Conservation (phyloP, 2,797 vertebrate genomes). For the Sebastiscus tertius region DNA sequence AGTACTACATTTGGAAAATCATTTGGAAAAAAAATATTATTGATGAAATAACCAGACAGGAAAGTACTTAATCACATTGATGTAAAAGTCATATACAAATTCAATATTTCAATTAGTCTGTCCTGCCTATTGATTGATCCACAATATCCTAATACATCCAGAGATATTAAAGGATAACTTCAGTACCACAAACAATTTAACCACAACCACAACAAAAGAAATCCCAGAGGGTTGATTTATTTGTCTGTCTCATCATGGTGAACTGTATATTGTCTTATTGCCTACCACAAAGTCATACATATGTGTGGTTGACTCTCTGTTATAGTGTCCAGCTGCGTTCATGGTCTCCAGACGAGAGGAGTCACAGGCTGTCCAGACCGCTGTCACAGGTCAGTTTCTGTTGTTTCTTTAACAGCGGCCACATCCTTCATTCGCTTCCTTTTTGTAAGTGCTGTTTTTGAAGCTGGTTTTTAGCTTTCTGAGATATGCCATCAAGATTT, state of each 20-base stretch:
- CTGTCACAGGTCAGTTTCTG: conserved; percentile 81
- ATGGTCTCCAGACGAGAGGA: conserved; percentile 84
- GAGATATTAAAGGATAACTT: neutral
- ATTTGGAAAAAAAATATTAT: neutral
- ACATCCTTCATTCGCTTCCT: neutral
- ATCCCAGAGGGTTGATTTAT: neutral
- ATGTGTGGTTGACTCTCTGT: conserved; percentile 1
- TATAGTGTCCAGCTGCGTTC: conserved; percentile 77
- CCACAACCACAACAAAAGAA: neutral
- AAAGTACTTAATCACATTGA: neutral
- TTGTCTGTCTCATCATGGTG: neutral
- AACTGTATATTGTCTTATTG: neutral
- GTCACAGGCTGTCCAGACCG: conserved; percentile 75
- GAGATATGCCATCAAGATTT: neutral
- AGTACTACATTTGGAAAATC: neutral
- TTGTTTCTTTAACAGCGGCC: neutral
- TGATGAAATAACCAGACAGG: neutral
- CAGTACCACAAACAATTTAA: neutral
- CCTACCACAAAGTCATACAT: neutral
- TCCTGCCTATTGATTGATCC: neutral
- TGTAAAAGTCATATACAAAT: neutral
- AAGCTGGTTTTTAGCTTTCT: neutral
- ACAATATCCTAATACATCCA: neutral
- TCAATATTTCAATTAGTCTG: neutral
- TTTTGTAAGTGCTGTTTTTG: neutral